These are phyloP conservation scores for Hedya salicella DNA, from an alignment of 2,888 invertebrate species.

Conservation along the genomic window DNA sequence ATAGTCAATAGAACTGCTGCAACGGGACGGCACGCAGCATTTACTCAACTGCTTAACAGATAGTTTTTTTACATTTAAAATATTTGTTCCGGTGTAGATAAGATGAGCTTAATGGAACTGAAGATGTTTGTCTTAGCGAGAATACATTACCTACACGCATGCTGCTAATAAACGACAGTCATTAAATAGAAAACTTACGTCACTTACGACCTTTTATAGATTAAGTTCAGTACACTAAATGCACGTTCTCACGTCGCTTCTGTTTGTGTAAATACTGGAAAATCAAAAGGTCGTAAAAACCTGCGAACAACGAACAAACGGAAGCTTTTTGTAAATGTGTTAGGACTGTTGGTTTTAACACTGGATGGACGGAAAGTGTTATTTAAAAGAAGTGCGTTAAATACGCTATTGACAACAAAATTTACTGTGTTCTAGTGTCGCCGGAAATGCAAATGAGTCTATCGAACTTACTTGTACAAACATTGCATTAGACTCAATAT, in stretches of 20 bases:
- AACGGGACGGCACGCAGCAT: too few relatives aligned
- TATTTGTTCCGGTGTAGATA: conserved; percentile 37
- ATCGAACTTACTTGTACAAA: too few relatives aligned
- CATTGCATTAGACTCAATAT: too few relatives aligned
- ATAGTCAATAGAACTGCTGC: too few relatives aligned
- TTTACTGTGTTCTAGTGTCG: background rate
- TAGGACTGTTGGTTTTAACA: conserved; percentile 2
- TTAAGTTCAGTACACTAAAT: background rate
- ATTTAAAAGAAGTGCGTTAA: conserved; percentile 4
- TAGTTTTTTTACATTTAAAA: conserved; percentile 28
- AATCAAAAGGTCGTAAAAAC: background rate
- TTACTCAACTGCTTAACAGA: conserved; percentile 8
- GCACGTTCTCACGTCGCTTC: conserved; percentile 7
- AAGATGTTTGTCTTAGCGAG: conserved; percentile 30
- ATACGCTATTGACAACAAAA: background rate
- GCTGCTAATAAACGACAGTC: background rate
- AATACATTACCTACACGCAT: conserved; percentile 25
- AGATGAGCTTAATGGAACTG: conserved; percentile 31
- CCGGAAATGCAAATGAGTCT: background rate
- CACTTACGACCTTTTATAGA: background rate
- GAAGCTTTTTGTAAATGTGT: background rate
- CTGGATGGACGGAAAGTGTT: background rate
- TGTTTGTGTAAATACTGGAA: background rate
- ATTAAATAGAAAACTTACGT: background rate
- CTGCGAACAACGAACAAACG: background rate